Base-by-base conservation (phyloP, 2,888 invertebrate genomes). In the Scaptomyza reducta region DNA sequence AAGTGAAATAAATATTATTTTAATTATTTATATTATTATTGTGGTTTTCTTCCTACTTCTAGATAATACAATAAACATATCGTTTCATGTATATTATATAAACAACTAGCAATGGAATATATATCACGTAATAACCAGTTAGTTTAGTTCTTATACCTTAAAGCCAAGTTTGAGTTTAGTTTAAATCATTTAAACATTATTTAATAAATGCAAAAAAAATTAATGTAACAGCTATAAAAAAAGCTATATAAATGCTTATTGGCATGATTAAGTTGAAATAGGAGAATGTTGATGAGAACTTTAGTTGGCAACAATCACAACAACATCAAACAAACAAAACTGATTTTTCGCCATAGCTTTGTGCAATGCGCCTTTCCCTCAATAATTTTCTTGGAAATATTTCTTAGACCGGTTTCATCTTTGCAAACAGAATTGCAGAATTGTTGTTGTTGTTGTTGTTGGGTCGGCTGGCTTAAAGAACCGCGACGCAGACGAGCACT, bases 301-400 rank as follows among this genome's bases (percentile, higher is more conserved):
- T 74, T 63, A 57, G 74, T 47, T 33, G 16, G n/a, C 40, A 54
- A 9, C 25, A 40, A 14, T 42, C 56, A 40, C 42, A 42, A 41
- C 27, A 16, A 18, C 53, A 70, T 44, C 67, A 72, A 62, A 38
- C 33, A 58, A 58, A 61, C 54, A 68, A 66, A 73, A 75, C 57
- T 56, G 61, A 80, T 69, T 77, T 63, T 66, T 61, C 57, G 74
- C 65, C 33, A 63, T 53, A 44, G 64, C 66, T 67, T 33, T 33
- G 31, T 53, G 56, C 63, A 57, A 44, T 72, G 79, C 79, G 87
- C 89, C 90, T 90, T 90, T 90, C 89, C 89, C 84, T 87, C 87
- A 84, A 84, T 81, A 88, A 85, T 83, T 90, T 90, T 90, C 89
- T 87, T 81, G 82, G 87, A 89, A 90, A 81, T 81, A 86, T 87